These are phyloP conservation scores for Molorchus minor DNA, from an alignment of 2,888 invertebrate species.

Conservation along the genomic window DNA sequence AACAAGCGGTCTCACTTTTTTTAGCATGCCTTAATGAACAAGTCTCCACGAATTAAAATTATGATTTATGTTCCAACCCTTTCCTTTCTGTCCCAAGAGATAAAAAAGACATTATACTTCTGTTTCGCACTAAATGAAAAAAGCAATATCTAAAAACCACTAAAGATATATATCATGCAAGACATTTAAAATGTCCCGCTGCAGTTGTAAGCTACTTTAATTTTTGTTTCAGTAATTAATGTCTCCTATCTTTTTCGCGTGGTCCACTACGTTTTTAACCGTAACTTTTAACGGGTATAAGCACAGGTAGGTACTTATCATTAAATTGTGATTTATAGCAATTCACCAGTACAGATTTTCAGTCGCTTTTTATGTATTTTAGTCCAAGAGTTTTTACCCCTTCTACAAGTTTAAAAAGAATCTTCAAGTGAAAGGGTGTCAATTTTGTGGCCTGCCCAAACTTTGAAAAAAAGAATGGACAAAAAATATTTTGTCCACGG, in stretches of 20 bases:
- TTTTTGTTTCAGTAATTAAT: constrained; percentile 45
- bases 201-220: constrained; percentile 47
- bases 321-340: no score
- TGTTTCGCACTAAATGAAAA: constrained; percentile 54
- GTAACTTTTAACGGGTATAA: no score
- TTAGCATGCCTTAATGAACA: constrained; percentile 42
- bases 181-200: constrained; percentile 50
- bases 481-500: no score
- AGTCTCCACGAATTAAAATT: constrained; percentile 47
- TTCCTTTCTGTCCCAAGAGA: constrained; percentile 53
- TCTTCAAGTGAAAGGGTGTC: no score
- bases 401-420: no score
- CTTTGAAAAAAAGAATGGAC: no score
- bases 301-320: no score
- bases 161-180: constrained; percentile 53
- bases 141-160: constrained; percentile 57
- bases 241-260: constrained; percentile 23
- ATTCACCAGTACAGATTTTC: no score
- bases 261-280: neutral
- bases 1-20: constrained; percentile 36
- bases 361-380: no score
- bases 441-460: no score
- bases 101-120: constrained; percentile 61
- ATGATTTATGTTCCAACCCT: constrained; percentile 49
- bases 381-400: no score